Evolutionary conservation across 2,113 vertebrate species (phyloP), one percentile per base, ranked within the genome.

Genomic region (Amazona guildingii): DNA sequence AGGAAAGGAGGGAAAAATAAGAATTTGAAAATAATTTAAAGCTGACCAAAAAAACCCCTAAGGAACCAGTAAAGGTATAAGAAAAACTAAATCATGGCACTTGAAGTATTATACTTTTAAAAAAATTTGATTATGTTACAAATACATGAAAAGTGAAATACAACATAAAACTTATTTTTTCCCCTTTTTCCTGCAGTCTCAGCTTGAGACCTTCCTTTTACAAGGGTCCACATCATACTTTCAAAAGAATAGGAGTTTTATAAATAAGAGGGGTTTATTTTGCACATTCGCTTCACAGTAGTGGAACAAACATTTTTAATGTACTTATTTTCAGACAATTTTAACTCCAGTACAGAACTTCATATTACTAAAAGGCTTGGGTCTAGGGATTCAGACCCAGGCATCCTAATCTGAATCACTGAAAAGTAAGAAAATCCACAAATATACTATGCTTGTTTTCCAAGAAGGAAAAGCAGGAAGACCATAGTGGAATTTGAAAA

Each of bases 361-460:
- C 24, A n/a, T 37, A 83, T 94, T 86, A 95, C 81, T 82, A 61
- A 95, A 93, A 92, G 66, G 59, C 33, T 93, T 96, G 19, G 81
- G 39, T 81, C 83, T 68, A 77, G 59, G 54, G 49, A 87, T 92
- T 95, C 95, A 76, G 48, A 73, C 7, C 33, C n/a, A 93, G 70
- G 41, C 35, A 88, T 24, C 29, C 69, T 69, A 75, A 54, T 83
- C 57, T 78, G 72, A 25, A 84, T 14, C 62, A 82, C 11, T 88
- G 41, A 75, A 91, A 94, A 78, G 44, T 85, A 95, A 73, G 43
- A 57, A 87, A 28, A 0, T 2, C n/a, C 10, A 41, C 9, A 51
- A 66, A 52, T 64, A 43, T 7, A 66, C 21, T 67, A 51, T n/a
- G 13, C 7, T 57, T 54, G 12, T 72, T 93, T 86, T 64, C 25